These are phyloP conservation scores for Hypanus sabinus DNA, from an alignment of 2,113 vertebrate species.

Conservation along the genomic window DNA sequence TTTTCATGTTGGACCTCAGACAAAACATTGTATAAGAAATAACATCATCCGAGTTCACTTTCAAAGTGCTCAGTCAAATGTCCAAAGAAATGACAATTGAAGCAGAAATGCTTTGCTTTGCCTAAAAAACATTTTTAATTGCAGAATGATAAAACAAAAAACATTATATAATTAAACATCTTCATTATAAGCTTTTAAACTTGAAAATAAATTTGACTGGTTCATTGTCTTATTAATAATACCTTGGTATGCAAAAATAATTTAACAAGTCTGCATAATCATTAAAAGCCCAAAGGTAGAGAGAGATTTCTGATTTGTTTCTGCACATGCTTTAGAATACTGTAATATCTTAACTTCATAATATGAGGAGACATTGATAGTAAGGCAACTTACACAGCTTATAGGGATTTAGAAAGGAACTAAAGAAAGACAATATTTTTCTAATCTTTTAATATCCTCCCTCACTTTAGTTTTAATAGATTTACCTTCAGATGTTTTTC, in stretches of 20 bases:
- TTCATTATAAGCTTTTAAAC: background rate
- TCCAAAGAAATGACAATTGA: too few species aligned
- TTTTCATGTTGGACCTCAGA: too few species aligned
- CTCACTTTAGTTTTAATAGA: background rate
- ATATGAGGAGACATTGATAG: background rate
- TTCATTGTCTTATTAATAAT: background rate
- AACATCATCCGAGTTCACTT: too few species aligned
- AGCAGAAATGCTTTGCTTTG: too few species aligned
- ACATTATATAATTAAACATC: background rate
- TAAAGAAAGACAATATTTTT: background rate
- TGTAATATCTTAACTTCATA: background rate
- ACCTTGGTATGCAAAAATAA: background rate
- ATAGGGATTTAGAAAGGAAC: background rate
- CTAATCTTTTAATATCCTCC: background rate
- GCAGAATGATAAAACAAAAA: too few species aligned
- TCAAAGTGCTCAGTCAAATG: too few species aligned
- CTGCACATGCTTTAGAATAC: background rate
- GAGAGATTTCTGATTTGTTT: background rate
- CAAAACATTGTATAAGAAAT: too few species aligned
- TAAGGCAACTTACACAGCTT: background rate
- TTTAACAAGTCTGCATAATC: background rate
- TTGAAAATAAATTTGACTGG: background rate
- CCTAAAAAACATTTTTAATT: too few species aligned
- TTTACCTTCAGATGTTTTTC: background rate
- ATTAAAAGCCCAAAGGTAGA: background rate